Conservation (phyloP, 2,888 invertebrate genomes). For the Cheilosia scutellata region DNA sequence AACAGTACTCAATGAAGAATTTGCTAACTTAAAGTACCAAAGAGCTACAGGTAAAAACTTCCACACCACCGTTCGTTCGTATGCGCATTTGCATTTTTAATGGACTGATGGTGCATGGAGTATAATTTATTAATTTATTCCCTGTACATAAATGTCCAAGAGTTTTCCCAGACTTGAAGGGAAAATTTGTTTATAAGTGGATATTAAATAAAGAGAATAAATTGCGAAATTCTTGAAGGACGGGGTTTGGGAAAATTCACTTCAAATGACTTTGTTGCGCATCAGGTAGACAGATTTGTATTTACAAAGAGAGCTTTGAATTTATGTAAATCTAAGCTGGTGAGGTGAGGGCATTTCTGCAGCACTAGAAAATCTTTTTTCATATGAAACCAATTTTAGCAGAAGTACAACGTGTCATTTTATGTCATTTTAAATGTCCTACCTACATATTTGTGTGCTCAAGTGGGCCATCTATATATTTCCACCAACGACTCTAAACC, state of each 20-base stretch:
- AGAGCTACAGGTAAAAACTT: conserved; percentile 8
- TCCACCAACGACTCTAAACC: too few species aligned
- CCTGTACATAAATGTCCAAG: neutral
- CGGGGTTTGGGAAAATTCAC: neutral
- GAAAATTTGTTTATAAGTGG: neutral
- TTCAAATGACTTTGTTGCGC: neutral
- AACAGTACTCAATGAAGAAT: neutral
- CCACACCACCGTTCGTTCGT: neutral
- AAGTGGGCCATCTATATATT: too few species aligned
- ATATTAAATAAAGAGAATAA: neutral
- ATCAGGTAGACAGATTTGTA: neutral
- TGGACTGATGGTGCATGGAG: neutral
- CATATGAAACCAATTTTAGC: too few species aligned
- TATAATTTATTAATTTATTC: conserved; percentile 1
- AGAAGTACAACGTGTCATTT: too few species aligned
- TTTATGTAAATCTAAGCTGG: too few species aligned
- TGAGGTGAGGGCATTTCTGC: too few species aligned
- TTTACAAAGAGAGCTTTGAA: too few species aligned
- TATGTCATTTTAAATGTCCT: too few species aligned
- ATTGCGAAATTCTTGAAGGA: neutral
- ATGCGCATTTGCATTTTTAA: neutral
- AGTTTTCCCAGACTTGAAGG: neutral
- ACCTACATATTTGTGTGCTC: too few species aligned
- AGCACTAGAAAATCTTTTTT: too few species aligned
- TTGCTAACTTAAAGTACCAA: neutral